Conservation (phyloP, 1,140 invertebrate genomes). For the Pseudomyrmex flavicornis region DNA sequence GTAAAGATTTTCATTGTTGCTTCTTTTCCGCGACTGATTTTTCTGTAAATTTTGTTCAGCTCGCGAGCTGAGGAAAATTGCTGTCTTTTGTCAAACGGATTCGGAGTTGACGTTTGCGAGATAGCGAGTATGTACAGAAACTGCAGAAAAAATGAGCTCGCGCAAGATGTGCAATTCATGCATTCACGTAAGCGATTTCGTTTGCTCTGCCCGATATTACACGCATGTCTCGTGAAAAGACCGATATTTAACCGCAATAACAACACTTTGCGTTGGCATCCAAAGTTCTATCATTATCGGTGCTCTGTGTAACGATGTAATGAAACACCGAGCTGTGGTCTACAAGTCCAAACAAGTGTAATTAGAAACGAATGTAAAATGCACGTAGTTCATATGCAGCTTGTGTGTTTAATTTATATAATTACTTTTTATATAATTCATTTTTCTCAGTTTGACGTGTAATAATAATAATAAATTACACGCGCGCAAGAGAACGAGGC, state of each 20-base stretch:
- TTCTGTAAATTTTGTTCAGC: no score
- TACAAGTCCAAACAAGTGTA: not conserved
- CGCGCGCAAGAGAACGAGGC: no score
- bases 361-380: not conserved
- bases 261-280: not conserved
- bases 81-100: no score
- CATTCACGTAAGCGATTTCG: constrained; percentile 24
- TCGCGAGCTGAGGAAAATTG: no score
- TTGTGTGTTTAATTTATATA: not conserved
- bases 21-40: not conserved
- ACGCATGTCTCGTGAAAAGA: constrained; percentile 27
- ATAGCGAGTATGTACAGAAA: not conserved
- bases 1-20: not conserved
- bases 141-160: no score
- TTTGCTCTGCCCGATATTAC: constrained; percentile 38
- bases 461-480: no score
- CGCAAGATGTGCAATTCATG: constrained; percentile 31
- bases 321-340: not conserved
- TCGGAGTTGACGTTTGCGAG: not conserved
- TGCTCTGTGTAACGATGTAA: constrained; percentile 15
- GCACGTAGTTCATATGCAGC: not conserved
- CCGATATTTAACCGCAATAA: not conserved
- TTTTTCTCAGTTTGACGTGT: not conserved
- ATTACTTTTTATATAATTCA: constrained; percentile 1
- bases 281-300: constrained; percentile 18